Evolutionary conservation across 2,888 invertebrate genomes (phyloP).

Genomic region (Epiblema foenella): DNA sequence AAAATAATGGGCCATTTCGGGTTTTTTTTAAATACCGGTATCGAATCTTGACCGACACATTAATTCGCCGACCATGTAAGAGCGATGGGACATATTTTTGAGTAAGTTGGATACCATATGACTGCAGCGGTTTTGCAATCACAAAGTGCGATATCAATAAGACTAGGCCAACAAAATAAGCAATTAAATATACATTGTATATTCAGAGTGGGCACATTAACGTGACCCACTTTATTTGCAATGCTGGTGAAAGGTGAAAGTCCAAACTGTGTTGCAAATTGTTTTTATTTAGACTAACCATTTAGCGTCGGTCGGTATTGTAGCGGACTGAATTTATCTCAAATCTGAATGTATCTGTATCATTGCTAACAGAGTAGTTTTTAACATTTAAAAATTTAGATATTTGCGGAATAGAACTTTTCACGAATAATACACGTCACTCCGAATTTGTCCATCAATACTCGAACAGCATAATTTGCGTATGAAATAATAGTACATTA

Average conservation of each 20-base stretch:
- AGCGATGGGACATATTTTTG: no score
- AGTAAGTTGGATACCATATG: no score
- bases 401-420: neutral
- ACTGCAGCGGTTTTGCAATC: neutral
- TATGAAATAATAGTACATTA: no score
- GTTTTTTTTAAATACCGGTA: no score
- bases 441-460: neutral
- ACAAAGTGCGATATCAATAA: neutral
- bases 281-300: neutral
- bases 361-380: neutral
- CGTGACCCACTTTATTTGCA: constrained; percentile 35
- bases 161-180: neutral
- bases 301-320: neutral
- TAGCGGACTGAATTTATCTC: neutral
- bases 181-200: neutral
- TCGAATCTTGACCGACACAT: no score
- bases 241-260: constrained; percentile 40
- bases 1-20: no score
- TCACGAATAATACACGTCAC: no score
- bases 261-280: constrained; percentile 15
- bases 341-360: neutral
- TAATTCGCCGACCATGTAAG: no score
- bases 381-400: neutral
- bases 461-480: no score
- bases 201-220: constrained; percentile 5